Base-by-base conservation (phyloP, 2,113 vertebrate species). In the Eurypyga helias region DNA sequence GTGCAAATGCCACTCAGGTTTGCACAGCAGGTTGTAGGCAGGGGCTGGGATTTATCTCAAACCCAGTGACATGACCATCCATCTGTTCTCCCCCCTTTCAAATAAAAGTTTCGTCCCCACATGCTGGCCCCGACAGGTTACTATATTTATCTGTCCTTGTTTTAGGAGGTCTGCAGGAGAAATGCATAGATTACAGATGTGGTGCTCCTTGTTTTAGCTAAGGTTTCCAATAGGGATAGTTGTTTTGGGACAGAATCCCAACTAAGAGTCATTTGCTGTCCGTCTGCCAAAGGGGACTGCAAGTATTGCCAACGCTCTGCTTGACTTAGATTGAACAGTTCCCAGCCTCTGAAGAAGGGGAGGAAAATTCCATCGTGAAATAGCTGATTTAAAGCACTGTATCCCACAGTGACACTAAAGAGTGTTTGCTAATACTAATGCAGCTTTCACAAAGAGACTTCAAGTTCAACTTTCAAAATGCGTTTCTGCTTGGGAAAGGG, bases 211-310 rank as follows among this genome's bases (percentile, higher is more conserved):
- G 52, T 91, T 83, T 84, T 25, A 94, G 89, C 96, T 83, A 36
- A 90, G 95, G 45, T 96, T 96, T 96, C 89, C 91, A 95, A 64
- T 55, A 38, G 61, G 93, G 69, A 91, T 46, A 55, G 95, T 94
- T 95, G 89, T 97, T 96, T 80, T 94, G 94, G 96, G 92, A 95
- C 87, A 85, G 91, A 75, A 79, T 97, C 86, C 95, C 92, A 96
- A 87, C 57, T 1, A 2, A 95, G 83, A 96, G 87, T 89, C 85
- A 83, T 92, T 95, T 92, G 83, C 89, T 94, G 83, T 83, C 91
- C 0, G 19, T 87, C 72, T 96, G 96, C 96, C 95, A 97, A 95
- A 87, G 70, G 20, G 94, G 91, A 62, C 89, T 91, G 61, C 5
- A 13, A 89, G 83, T 64, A 76, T 57, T 91, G 93, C 94, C 97